Evolutionary conservation across 1,140 invertebrate genomes (phyloP), one percentile per base, ranked within the genome.

Genomic region (Plectrocnemia conspersa): DNA sequence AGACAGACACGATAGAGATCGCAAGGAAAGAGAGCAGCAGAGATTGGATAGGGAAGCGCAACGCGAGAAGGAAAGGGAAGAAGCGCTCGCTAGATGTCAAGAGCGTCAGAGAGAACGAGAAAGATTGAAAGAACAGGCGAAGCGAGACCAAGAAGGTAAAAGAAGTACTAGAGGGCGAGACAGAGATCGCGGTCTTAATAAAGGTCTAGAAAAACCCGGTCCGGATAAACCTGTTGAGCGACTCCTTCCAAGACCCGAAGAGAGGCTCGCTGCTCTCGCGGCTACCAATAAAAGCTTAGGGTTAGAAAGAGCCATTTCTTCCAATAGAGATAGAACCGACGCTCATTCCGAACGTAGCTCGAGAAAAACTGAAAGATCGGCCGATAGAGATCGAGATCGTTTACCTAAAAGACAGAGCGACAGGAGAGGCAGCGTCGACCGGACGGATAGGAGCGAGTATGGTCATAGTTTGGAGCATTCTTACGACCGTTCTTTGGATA

Each of bases 91-190:
- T 0, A 68, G 79, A 23, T 75, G 76, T 54, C 77, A 79, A 61
- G 78, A 79, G 53, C 68, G 77, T 6, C 77, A 79, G 54, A 72
- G 82, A 48, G 82, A 82, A 52, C 69, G 82, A 3, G 82, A 84
- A 57, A 71, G 82, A 52, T 67, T 78, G 56, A 74, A 74, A 63
- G 73, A 75, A 35, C 55, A 61, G 50, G 63, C 49, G 41, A 75
- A 77, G 65, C 66, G 72, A 62, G 73, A 75, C 53, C 56, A 65
- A 61, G 55, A 75, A 68, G 47, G 63, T 67, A 61, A 59, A 36
- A 59, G 72, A 42, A 73, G 73, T 10, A 62, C 71, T 22, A 63
- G 72, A 25, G 72, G 70, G 7, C 59, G 73, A 33, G 72, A 73
- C 44, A 64, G 68, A 35, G 65, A 72, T 33, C 18, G 54, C 45